Conservation (phyloP, 2,113 vertebrate genomes). For the Corydoras maculifer region DNA sequence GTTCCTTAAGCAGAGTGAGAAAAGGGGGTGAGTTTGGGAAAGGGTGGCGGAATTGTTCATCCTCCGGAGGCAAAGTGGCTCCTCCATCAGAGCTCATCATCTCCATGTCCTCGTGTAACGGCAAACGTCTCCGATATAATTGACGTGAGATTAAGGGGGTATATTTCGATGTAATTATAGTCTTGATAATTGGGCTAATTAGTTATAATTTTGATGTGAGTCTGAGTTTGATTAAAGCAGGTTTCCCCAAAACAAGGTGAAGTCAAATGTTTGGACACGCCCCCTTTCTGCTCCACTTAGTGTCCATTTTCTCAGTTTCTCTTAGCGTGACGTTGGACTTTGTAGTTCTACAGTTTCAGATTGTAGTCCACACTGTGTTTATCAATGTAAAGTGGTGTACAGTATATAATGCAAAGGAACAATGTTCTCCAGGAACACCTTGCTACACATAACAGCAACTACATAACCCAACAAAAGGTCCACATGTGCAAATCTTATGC, state of each 20-base stretch:
- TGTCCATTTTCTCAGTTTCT: too few relatives aligned
- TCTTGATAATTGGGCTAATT: slow-evolving; percentile 77
- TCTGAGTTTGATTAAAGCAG: slow-evolving; percentile 77
- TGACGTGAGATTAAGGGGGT: slow-evolving; percentile 77
- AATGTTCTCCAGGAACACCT: too few relatives aligned
- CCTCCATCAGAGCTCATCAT: slow-evolving; percentile 49
- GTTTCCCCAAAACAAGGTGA: slow-evolving; percentile 61
- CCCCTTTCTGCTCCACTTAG: too few relatives aligned
- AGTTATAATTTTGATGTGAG: slow-evolving; percentile 73
- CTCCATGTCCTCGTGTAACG: slow-evolving; percentile 55
- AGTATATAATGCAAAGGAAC: too few relatives aligned
- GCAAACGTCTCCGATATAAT: slow-evolving; percentile 71
- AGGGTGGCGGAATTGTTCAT: slow-evolving; percentile 25
- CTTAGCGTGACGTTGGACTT: too few relatives aligned
- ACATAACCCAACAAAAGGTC: too few relatives aligned
- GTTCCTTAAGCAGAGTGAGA: slow-evolving; percentile 21
- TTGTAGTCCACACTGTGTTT: too few relatives aligned
- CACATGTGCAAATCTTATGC: too few relatives aligned
- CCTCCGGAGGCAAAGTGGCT: slow-evolving; percentile 55
- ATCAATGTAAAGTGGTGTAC: too few relatives aligned
- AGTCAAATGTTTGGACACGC: slow-evolving; percentile 36
- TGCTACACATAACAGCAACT: too few relatives aligned
- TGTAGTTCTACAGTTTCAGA: too few relatives aligned
- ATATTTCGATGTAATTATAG: slow-evolving; percentile 76
- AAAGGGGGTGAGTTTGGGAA: slow-evolving; percentile 21